Evolutionary conservation across 2,888 invertebrate genomes (phyloP).

Genomic region (Drosophila paranaensis): DNA sequence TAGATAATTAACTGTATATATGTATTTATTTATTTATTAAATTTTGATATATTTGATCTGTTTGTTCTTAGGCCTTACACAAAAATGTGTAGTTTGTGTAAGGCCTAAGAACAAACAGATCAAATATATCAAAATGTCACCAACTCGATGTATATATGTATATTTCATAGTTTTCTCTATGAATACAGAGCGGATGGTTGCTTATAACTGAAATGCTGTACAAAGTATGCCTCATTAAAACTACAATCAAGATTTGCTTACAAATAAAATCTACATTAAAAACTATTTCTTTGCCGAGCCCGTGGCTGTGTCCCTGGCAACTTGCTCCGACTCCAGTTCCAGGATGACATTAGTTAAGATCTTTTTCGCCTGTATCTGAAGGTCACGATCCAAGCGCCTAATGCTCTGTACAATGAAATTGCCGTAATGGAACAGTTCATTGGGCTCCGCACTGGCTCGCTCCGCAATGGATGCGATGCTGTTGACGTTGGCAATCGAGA

Average conservation of each 20-base stretch:
- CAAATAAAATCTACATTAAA: background rate
- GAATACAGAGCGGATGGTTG: background rate
- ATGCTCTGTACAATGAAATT: constrained; percentile 17
- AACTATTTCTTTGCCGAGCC: background rate
- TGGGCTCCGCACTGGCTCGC: background rate
- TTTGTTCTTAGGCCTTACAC: no score
- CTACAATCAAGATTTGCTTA: background rate
- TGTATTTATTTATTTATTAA: no score
- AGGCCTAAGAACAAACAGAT: no score
- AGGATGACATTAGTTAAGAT: constrained; percentile 4
- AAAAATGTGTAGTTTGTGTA: no score
- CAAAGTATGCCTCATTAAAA: background rate
- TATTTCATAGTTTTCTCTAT: background rate
- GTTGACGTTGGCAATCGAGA: constrained; percentile 4
- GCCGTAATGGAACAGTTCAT: constrained; percentile 11
- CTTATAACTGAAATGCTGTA: constrained; percentile 5
- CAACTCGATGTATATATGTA: no score
- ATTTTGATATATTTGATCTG: no score
- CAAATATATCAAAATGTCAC: no score
- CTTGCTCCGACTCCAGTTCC: constrained; percentile 3
- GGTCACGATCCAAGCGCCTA: constrained; percentile 10
- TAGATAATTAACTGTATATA: background rate
- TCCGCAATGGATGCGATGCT: background rate
- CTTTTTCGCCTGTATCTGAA: constrained; percentile 21
- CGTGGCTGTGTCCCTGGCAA: background rate